A percentile compares a stretch with the other conserved stretches of the same genome.
Conservation (phyloP, 2,797 vertebrate species). For the Tragopan temminckii region DNA sequence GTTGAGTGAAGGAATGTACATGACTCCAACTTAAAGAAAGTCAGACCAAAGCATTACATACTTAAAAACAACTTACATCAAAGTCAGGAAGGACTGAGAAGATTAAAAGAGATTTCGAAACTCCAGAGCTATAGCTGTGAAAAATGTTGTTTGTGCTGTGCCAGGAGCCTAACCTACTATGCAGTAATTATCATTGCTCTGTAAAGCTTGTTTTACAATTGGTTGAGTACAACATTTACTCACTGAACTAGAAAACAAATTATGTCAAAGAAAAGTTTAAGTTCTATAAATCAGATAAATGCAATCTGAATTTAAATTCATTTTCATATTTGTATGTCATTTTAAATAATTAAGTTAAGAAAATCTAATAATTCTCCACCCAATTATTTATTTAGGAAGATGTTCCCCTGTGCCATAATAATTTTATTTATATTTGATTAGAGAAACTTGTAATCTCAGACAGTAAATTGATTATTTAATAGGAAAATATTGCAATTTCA, state of each 20-base stretch:
- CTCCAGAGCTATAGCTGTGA: neutral
- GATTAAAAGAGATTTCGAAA: constrained; percentile 40
- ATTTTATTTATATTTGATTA: constrained; percentile 18
- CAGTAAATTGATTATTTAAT: constrained; percentile 41
- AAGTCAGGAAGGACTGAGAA: constrained; percentile 32
- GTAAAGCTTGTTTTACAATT: constrained; percentile 49
- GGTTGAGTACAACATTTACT: constrained; percentile 12
- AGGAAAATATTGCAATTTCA: constrained; percentile 57
- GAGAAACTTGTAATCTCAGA: constrained; percentile 20
- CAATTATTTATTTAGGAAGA: neutral
- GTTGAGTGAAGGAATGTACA: neutral
- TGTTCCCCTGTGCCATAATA: neutral
- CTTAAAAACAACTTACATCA: neutral
- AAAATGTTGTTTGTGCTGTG: neutral
- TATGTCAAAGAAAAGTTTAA: constrained; percentile 28
- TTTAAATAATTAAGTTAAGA: neutral
- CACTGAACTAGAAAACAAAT: constrained; percentile 55
- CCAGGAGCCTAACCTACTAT: constrained; percentile 14
- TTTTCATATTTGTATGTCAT: neutral
- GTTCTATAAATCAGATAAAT: constrained; percentile 21
- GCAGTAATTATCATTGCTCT: constrained; percentile 13
- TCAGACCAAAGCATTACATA: neutral
- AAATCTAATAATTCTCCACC: neutral
- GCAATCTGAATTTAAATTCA: constrained; percentile 22
- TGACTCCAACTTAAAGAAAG: neutral